Conservation (phyloP, 2,888 invertebrate species). For the Apamea anceps region DNA sequence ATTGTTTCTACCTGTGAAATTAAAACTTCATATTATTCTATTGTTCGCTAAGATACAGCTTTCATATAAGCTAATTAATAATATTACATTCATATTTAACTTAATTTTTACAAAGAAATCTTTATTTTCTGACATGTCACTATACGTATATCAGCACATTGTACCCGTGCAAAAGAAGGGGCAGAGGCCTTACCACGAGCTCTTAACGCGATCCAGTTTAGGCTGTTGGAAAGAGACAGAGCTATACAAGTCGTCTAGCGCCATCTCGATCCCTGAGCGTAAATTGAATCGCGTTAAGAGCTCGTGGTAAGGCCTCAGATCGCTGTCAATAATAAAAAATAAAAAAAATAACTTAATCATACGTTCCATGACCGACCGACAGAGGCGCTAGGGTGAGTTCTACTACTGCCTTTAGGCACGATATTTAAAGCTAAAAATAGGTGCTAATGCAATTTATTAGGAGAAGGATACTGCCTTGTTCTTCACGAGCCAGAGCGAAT, state of each 20-base stretch:
- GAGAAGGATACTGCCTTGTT: conserved; percentile 42
- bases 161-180: background rate
- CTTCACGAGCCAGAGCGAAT: conserved; percentile 87
- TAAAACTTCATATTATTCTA: background rate
- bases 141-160: background rate
- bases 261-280: no score
- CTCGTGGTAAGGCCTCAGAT: no score
- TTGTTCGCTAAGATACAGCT: background rate
- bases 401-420: background rate
- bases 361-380: background rate
- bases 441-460: background rate
- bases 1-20: background rate
- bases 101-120: background rate
- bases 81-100: background rate
- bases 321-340: background rate
- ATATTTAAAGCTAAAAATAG: background rate
- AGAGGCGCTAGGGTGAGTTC: background rate
- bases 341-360: conserved; percentile 5
- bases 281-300: no score
- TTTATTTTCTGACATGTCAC: background rate
- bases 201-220: no score
- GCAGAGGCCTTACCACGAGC: no score
- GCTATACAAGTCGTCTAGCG: no score
- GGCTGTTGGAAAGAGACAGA: no score
- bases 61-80: background rate